Evolutionary conservation across 1,140 invertebrate species (phyloP), one percentile per base, ranked within the genome.

Genomic region (Aradophagus sp.): DNA sequence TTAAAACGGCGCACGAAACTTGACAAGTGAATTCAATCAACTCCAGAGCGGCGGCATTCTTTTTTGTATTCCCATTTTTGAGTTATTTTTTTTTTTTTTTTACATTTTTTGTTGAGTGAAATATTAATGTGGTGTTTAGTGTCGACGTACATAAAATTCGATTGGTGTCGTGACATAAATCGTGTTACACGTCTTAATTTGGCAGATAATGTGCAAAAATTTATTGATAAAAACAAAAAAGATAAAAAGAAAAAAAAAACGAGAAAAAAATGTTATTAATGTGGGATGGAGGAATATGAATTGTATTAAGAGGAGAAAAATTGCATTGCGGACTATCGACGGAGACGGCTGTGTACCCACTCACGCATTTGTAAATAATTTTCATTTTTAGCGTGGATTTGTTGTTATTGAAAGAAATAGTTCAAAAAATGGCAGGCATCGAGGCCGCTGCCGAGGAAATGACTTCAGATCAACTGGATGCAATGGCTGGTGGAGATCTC

Each of bases 371-470:
- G 72, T 74, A 70, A 74, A 73, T 77, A 45, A 31, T 72, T 71
- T 77, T 77, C 47, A 72, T 76, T 87, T 89, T 47, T 83, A 95
- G 95, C 86, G 90, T 97, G 84, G 97, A 99, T 87, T 86, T 99
- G 61, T 86, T 99, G 14, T 93, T 99, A 73, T 84, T 99, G 34
- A 96, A 98, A 84, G 98, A 99, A 87, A 95, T 99, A 72, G 94
- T 99, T 47, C 96, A 98, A 86, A 99, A 99, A 88, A 99, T 99
- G 97, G 94, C 97, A 8, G 98, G 98, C 1, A 96, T 99, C 61
- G 98, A 99, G 87, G 93, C 97, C 3, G 92, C 97, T 3, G 92
- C 93, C 5, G 96, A 99, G 84, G 97, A 99, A 86, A 94, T 99
- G 88, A 99, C 97, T 0, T 87, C 92, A 26, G 97, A 99, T 79